These are phyloP conservation scores for Tupiocoris notatus DNA, from an alignment of 2,888 invertebrate genomes.

Conservation along the genomic window DNA sequence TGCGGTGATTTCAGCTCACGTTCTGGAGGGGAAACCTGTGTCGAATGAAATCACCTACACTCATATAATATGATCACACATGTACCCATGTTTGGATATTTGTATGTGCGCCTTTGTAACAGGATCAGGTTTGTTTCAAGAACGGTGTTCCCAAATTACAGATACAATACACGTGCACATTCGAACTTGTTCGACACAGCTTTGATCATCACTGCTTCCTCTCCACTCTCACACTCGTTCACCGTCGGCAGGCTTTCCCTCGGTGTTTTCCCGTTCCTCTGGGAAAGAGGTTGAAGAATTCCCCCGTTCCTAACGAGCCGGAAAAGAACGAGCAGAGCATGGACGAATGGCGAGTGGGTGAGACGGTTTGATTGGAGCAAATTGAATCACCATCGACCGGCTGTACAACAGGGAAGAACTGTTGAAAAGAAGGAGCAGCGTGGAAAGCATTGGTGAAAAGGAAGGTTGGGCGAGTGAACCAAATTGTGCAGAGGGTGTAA, in stretches of 20 bases:
- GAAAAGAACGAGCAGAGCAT: no score
- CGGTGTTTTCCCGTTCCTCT: constrained; percentile 8
- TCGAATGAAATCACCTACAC: no score
- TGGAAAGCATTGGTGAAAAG: not conserved
- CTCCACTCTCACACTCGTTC: not conserved
- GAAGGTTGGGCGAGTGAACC: not conserved
- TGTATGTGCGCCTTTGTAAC: not conserved
- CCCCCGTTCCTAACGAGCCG: not conserved
- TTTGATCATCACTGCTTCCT: constrained; percentile 18
- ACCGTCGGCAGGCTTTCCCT: not conserved
- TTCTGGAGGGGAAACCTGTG: not conserved
- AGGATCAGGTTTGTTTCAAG: not conserved
- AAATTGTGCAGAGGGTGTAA: not conserved
- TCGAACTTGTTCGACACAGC: constrained; percentile 24
- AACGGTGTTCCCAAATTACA: not conserved
- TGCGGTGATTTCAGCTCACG: not conserved
- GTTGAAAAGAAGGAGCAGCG: not conserved
- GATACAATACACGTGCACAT: constrained; percentile 25
- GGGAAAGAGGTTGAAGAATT: constrained; percentile 1
- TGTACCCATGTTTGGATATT: not conserved
- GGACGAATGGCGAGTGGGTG: not conserved
- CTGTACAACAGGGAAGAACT: not conserved
- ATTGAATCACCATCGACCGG: constrained; percentile 39
- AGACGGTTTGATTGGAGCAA: constrained; percentile 29
- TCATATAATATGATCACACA: no score